Base-by-base conservation (phyloP, 64 coral and sea anemone species). In the Catalaphyllia jardinei region DNA sequence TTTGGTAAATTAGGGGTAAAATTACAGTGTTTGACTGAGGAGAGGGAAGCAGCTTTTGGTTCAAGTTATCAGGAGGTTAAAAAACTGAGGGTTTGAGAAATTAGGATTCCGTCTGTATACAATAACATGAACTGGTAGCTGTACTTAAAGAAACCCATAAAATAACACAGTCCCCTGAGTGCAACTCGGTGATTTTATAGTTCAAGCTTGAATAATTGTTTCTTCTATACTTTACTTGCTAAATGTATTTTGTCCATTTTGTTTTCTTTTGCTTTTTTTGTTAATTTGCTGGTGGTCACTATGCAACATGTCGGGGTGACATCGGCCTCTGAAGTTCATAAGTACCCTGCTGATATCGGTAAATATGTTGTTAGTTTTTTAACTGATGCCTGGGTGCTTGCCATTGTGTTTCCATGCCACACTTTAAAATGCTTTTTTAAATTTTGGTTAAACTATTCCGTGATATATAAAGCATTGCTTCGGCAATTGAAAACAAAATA, bases 231-330 rank as follows among this genome's bases (percentile, higher is more conserved):
- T 46, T 57, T 6, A 46, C 42, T 92, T 92, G 84, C 83, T 92
- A 71, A 92, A 92, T 92, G 90, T 83, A 92, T 92, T 78, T 93
- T 90, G 89, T 87, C 93, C 76, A 51, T 90, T 90, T 88, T 88
- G 51, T 79, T 92, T 91, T 92, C 24, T 60, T 91, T 93, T 96
- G 89, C 71, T 24, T 90, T 92, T 93, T 93, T 87, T 96, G 88
- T 96, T 93, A 89, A 78, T 93, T 96, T 96, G 95, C 95, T 93
- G 95, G 95, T 96, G 95, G 72, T 96, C 95, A 96, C 95, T 96
- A 64, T 90, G 87, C 88, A 96, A 96, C 92, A 96, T 92, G 95
- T 96, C 89, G 95, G 88, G 95, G 91, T 93, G 95, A 96, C 91
- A 96, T 96, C 95, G 95, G 95, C 85, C 62, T 90, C 60, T 82